Evolutionary conservation across 2,797 vertebrate genomes (phyloP).

Genomic region (Gymnodraco acuticeps): DNA sequence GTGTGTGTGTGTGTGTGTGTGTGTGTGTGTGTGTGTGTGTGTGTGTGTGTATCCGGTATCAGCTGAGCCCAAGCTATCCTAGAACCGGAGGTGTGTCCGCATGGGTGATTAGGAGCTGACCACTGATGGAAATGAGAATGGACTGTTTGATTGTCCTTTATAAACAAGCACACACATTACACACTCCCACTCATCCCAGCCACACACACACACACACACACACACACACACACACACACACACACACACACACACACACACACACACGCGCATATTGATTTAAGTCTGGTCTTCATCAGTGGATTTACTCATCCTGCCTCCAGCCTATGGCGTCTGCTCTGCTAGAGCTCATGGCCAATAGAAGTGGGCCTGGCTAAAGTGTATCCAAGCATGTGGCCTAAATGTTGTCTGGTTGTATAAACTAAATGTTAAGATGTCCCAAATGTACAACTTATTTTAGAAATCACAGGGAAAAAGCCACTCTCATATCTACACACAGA

Average conservation of each 20-base stretch:
- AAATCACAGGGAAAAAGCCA: too few species aligned
- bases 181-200: slow-evolving; percentile 28
- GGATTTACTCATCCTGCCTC: slow-evolving; percentile 77
- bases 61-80: slow-evolving; percentile 62
- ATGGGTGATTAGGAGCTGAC: slow-evolving; percentile 59
- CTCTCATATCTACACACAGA: too few species aligned
- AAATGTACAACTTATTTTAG: background rate
- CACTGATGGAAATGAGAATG: slow-evolving; percentile 62
- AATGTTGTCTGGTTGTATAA: slow-evolving; percentile 11
- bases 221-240: background rate
- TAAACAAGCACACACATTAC: slow-evolving; percentile 51
- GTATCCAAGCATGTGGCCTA: slow-evolving; percentile 34
- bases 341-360: slow-evolving; percentile 50
- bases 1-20: slow-evolving; percentile 4
- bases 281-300: slow-evolving; percentile 71
- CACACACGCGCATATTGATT: slow-evolving; percentile 59
- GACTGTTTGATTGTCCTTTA: slow-evolving; percentile 58
- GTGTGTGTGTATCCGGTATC: slow-evolving; percentile 53
- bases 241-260: slow-evolving; percentile 2
- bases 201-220: slow-evolving; percentile 4
- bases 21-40: slow-evolving; percentile 6
- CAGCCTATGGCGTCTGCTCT: slow-evolving; percentile 76
- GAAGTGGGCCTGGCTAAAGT: slow-evolving; percentile 34
- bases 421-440: slow-evolving; percentile 1
- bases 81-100: slow-evolving; percentile 63